Evolutionary conservation across 2,113 vertebrate species (phyloP), one percentile per base, ranked within the genome.

Genomic region (Atractosteus spatula): DNA sequence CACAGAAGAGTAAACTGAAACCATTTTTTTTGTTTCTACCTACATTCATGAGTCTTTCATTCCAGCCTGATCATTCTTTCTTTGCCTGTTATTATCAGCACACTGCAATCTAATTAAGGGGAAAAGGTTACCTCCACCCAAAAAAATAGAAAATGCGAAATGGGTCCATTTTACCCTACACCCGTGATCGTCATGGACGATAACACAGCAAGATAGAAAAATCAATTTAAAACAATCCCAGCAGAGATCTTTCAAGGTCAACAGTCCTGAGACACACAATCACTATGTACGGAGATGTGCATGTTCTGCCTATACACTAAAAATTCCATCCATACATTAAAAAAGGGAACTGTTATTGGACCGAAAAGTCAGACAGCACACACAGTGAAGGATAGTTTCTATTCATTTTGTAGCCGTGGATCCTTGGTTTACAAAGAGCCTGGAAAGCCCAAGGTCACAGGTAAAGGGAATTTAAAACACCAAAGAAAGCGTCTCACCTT

Each of bases 181-280:
- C 45, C 55, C 14, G 29, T 17, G 8, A 55, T 55, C 17, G 54
- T 47, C 3, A 14, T 5, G 6, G 3, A 13, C 68, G 67, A 81
- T 79, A 76, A 78, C 72, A 76, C 74, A 81, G 74, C 67, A 77
- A 77, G 80, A 81, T 68, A 76, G 71, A 47, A 29, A 71, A 72
- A 12, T 73, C 80, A 73, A 78, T 83, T 81, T 85, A 73, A 66
- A 75, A 71, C 70, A n/a, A 68, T 71, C 75, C 73, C 76, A 75
- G 29, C 72, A 78, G 74, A 77, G 0, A 11, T 51, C 72, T 74
- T 72, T 68, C 56, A 45, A 79, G 73, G 76, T 80, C 80, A 79
- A 78, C 1, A 67, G 61, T 72, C 67, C 2, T 0, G 10, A 8
- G 43, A 45, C 68, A 61, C 72, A 55, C 44, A 78, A 16, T 68